phyloP scores from a whole-genome alignment of 2,113 vertebrate species.

The Dendrocopos noguchii region DNA sequence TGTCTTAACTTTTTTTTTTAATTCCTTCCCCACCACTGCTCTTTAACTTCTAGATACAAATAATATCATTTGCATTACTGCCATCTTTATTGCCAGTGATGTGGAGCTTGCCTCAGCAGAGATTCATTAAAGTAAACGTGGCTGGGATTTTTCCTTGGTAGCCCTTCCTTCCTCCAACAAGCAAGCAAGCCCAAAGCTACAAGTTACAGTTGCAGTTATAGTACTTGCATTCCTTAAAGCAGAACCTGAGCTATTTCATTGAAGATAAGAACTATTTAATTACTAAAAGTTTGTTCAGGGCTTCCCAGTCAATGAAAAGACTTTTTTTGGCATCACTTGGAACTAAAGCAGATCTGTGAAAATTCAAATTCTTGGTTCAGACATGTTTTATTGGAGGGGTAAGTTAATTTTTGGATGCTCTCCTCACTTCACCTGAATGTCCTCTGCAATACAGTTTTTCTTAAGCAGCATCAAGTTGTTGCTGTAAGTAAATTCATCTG shows the following conservation, averaged over 20 bases:
- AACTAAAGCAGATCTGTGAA: background rate
- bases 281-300: background rate
- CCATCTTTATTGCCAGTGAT: background rate
- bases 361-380: background rate
- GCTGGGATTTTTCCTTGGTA: background rate
- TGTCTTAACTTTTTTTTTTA: background rate
- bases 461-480: background rate
- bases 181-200: background rate
- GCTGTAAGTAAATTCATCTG: background rate
- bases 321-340: background rate
- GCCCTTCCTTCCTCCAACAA: background rate
- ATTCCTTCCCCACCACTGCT: background rate
- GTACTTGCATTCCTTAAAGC: background rate
- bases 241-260: background rate
- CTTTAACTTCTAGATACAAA: background rate
- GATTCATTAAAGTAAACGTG: background rate
- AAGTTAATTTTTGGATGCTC: background rate
- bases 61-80: background rate
- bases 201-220: background rate
- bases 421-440: background rate
- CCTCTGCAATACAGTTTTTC: background rate
- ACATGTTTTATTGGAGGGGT: background rate
- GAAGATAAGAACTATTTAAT: background rate
- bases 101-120: background rate
- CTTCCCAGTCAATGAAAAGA: background rate